These are phyloP conservation scores for Chaetodon auriga DNA, from an alignment of 2,113 vertebrate species.

Conservation along the genomic window DNA sequence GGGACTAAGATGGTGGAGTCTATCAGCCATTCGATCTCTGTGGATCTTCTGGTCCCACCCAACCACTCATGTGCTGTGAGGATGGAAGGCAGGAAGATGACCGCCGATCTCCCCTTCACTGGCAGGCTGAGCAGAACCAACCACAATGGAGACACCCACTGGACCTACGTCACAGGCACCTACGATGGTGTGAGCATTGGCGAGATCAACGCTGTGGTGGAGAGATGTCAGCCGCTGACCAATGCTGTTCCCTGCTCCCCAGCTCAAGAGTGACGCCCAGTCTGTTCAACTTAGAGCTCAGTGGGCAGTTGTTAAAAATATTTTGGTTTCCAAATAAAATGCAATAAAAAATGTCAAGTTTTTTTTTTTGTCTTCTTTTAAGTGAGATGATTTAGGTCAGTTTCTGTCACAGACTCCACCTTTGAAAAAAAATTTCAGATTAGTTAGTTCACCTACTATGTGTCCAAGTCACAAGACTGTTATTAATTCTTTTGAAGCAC, in stretches of 20 bases:
- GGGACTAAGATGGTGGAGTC: conserved; percentile 76
- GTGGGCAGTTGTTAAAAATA: not conserved
- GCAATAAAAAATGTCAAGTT: not conserved
- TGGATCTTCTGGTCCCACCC: conserved; percentile 77
- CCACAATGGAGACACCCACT: conserved; percentile 78
- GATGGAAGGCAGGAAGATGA: conserved; percentile 84
- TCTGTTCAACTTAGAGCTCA: not conserved
- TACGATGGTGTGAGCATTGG: conserved; percentile 78
- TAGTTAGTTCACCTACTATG: too few relatives aligned
- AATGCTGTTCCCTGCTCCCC: conserved; percentile 74
- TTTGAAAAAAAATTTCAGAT: too few relatives aligned
- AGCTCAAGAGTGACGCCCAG: conserved; percentile 18
- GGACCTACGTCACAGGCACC: conserved; percentile 78
- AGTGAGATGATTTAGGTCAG: not conserved
- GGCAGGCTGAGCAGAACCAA: conserved; percentile 81
- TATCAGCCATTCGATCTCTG: conserved; percentile 72
- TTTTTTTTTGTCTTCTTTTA: not conserved
- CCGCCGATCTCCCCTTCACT: conserved; percentile 81
- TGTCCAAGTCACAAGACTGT: too few relatives aligned
- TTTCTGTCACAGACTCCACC: not conserved
- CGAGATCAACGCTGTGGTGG: conserved; percentile 81
- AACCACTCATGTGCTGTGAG: conserved; percentile 80
- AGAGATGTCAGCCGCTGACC: conserved; percentile 77
- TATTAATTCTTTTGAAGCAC: too few relatives aligned
- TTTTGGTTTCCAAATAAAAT: conserved; percentile 38